These are phyloP conservation scores for Carassius carassius DNA, from an alignment of 2,113 vertebrate species.

Conservation along the genomic window DNA sequence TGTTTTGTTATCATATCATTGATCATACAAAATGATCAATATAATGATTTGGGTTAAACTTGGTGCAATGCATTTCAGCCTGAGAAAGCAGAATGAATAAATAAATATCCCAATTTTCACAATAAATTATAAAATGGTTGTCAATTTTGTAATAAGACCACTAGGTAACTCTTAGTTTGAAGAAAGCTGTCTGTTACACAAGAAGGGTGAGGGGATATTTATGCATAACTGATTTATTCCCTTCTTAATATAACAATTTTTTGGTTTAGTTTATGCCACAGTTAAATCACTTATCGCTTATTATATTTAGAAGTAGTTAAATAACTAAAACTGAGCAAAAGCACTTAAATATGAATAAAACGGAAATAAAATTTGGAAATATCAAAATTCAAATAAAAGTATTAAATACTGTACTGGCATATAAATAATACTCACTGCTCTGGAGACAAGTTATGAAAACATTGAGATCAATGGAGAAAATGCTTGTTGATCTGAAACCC, in stretches of 20 bases:
- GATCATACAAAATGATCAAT: background rate
- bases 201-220: background rate
- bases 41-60: background rate
- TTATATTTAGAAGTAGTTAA: background rate
- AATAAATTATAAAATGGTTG: background rate
- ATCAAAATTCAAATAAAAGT: background rate
- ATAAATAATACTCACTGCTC: background rate
- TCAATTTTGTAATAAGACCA: background rate
- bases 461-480: background rate
- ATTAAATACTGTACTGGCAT: background rate
- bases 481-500: background rate
- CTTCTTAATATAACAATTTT: background rate
- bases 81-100: background rate
- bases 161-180: background rate
- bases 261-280: too few relatives aligned
- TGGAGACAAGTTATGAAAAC: background rate
- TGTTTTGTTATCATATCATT: too few relatives aligned
- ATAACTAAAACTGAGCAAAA: background rate
- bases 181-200: background rate
- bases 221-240: background rate
- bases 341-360: too few relatives aligned
- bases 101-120: background rate
- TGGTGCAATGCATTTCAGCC: slow-evolving; percentile 3
- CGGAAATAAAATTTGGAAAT: background rate
- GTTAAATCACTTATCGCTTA: background rate